Conservation (phyloP, 2,888 invertebrate species). For the Platypus cylindrus region DNA sequence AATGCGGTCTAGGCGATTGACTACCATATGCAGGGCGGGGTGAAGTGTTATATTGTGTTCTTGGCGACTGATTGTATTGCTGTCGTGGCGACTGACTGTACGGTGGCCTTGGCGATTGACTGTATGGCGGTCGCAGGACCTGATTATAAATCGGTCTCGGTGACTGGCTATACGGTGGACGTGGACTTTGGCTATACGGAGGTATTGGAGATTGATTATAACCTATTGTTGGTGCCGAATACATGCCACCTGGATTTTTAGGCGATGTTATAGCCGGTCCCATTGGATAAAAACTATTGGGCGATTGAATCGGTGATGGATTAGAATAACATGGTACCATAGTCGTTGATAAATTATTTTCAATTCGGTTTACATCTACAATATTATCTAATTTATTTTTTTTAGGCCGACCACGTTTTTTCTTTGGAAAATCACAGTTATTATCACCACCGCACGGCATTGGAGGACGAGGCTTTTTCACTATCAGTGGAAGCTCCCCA, state of each 20-base stretch:
- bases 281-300: conserved; percentile 37
- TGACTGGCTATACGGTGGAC: conserved; percentile 28
- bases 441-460: conserved; percentile 28
- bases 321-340: conserved; percentile 38
- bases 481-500: conserved; percentile 42
- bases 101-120: conserved; percentile 26
- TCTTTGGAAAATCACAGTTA: conserved; percentile 59
- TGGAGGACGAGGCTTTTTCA: conserved; percentile 41
- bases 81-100: conserved; percentile 28
- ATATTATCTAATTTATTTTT: conserved; percentile 63
- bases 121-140: conserved; percentile 24
- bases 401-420: conserved; percentile 79
- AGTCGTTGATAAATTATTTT: conserved; percentile 35
- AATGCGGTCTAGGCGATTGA: conserved; percentile 34
- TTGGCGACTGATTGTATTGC: conserved; percentile 30
- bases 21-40: conserved; percentile 25
- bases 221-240: conserved; percentile 28
- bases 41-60: conserved; percentile 28
- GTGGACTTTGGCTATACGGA: conserved; percentile 24
- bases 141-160: conserved; percentile 29
- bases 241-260: conserved; percentile 31
- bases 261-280: conserved; percentile 32
- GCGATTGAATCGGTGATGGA: conserved; percentile 39
- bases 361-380: conserved; percentile 36
- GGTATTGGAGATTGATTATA: conserved; percentile 25